These are phyloP conservation scores for Eulimnadia texana DNA, from an alignment of 1,140 invertebrate species.

Conservation along the genomic window DNA sequence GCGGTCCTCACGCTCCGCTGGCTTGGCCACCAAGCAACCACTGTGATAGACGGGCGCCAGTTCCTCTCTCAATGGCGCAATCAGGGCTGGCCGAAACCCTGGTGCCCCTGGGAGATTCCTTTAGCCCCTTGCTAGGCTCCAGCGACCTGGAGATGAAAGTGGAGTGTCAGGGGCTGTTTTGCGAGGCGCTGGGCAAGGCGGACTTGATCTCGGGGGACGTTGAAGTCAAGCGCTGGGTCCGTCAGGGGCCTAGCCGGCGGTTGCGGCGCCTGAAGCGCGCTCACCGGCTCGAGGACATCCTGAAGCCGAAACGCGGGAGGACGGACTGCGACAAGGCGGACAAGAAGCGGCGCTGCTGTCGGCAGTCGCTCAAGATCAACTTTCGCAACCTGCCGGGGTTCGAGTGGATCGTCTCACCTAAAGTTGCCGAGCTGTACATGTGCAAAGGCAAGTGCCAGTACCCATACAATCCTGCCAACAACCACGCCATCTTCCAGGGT, in stretches of 20 bases:
- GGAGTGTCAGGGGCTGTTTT: background rate
- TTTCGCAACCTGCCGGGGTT: slow-evolving; percentile 51
- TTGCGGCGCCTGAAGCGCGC: background rate
- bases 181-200: background rate
- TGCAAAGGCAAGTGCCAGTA: slow-evolving; percentile 55
- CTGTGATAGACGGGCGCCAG: background rate
- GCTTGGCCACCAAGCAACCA: background rate
- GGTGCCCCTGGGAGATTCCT: background rate
- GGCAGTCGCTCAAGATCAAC: slow-evolving; percentile 45
- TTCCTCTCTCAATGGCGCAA: background rate
- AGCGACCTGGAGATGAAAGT: background rate
- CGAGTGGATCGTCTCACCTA: slow-evolving; percentile 51
- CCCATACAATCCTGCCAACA: slow-evolving; percentile 46
- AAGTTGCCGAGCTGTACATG: slow-evolving; percentile 52
- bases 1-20: background rate
- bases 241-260: background rate
- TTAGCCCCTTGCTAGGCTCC: background rate
- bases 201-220: background rate
- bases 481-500: slow-evolving; percentile 55
- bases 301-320: background rate
- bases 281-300: slow-evolving; percentile 5
- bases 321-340: slow-evolving; percentile 22
- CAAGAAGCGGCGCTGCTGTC: slow-evolving; percentile 42
- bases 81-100: background rate
- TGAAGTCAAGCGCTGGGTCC: background rate